These are phyloP conservation scores for Diarsia brunnea DNA, from an alignment of 2,888 invertebrate species.

Conservation along the genomic window DNA sequence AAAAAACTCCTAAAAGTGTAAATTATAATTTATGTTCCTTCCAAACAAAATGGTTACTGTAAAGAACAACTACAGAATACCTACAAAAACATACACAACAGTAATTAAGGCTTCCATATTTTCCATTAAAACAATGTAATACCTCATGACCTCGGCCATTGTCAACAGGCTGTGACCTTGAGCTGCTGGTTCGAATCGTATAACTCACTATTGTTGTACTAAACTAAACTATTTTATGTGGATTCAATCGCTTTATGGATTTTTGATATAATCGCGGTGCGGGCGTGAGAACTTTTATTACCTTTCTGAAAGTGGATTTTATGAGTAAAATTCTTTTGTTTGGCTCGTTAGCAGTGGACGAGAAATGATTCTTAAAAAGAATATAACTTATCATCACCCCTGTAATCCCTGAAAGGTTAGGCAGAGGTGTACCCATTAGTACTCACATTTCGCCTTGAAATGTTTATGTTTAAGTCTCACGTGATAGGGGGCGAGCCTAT, in stretches of 20 bases:
- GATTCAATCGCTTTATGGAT: conserved; percentile 57
- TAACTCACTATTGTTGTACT: conserved; percentile 44
- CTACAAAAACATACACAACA: conserved; percentile 9
- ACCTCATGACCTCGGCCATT: conserved; percentile 53
- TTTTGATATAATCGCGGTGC: conserved; percentile 30
- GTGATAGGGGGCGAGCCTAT: too few relatives aligned
- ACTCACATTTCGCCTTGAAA: too few relatives aligned
- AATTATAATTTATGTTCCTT: background rate
- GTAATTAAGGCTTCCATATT: conserved; percentile 48
- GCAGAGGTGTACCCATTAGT: too few relatives aligned
- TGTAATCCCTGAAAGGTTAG: too few relatives aligned
- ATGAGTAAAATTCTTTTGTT: background rate
- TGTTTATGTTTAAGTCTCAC: too few relatives aligned
- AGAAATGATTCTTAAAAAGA: too few relatives aligned
- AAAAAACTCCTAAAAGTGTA: background rate
- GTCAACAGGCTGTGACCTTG: conserved; percentile 62
- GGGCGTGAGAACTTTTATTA: conserved; percentile 49
- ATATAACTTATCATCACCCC: too few relatives aligned
- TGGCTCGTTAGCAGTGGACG: background rate
- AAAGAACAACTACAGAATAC: background rate
- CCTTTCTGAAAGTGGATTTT: background rate
- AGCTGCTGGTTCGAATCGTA: conserved; percentile 44
- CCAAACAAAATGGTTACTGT: background rate
- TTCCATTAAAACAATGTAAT: conserved; percentile 55
- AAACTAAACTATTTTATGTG: conserved; percentile 51